A percentile compares a stretch with the other conserved stretches of the same genome.
These are phyloP conservation scores for Podarcis cretensis DNA, from an alignment of 2,113 vertebrate species.

Conservation along the genomic window DNA sequence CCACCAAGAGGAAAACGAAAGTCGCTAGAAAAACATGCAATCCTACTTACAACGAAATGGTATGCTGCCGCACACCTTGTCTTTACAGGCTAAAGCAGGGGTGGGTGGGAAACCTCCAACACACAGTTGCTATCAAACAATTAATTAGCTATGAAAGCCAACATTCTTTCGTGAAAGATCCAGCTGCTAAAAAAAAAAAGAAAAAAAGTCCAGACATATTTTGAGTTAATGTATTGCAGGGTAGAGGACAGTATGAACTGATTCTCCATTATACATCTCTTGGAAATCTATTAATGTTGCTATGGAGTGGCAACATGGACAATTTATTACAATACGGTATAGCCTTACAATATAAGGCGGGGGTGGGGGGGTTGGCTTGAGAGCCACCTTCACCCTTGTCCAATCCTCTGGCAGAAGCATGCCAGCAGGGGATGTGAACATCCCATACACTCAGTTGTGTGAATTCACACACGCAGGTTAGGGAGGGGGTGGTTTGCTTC, in stretches of 20 bases:
- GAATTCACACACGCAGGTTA: too few species aligned
- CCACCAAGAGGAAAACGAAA: slow-evolving; percentile 97
- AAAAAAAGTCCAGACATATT: background rate
- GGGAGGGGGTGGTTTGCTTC: too few species aligned
- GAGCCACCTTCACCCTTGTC: too few species aligned
- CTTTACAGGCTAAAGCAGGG: background rate
- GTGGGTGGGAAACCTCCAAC: too few species aligned
- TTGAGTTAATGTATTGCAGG: background rate
- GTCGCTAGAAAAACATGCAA: slow-evolving; percentile 95
- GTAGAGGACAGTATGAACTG: background rate
- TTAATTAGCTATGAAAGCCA: background rate
- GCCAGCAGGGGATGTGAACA: too few species aligned
- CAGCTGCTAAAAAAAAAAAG: background rate
- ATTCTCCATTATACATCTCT: background rate
- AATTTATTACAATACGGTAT: background rate
- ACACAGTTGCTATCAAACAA: too few species aligned
- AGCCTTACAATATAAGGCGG: background rate
- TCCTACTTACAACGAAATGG: slow-evolving; percentile 98
- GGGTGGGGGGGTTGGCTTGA: too few species aligned
- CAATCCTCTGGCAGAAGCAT: too few species aligned
- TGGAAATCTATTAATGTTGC: background rate
- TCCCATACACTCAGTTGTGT: too few species aligned
- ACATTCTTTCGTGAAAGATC: background rate
- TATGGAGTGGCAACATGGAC: background rate
- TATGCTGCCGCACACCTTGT: slow-evolving; percentile 51